Evolutionary conservation across 2,113 vertebrate species (phyloP), one percentile per base, ranked within the genome.

Genomic region (Rhabdornis inornatus): DNA sequence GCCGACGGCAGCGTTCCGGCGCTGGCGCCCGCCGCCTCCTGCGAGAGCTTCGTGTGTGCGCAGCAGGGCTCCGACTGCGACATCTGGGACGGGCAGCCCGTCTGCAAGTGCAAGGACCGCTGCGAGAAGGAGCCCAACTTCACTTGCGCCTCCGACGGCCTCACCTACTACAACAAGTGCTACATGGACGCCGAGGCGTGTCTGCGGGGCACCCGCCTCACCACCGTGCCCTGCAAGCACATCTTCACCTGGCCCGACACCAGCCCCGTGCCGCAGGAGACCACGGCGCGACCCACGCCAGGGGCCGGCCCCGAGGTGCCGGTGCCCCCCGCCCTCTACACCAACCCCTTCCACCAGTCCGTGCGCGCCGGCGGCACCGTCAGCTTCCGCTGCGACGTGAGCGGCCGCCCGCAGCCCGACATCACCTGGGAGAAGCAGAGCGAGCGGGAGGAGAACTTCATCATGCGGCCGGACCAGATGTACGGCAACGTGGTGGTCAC

Each of bases 121-220:
- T 99, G 99, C 5, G 99, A 99, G 94, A 99, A 99, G 84, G 99
- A 99, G 89, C 99, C 99, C 83, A 99, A 98, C 92, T 99, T 99
- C 97, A 99, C 99, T 10, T 99, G 99, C 1, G 99, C 99, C 40
- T 99, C 99, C 0, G 99, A 99, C 1, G 99, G 99, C 59, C 98
- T 99, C 97, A 99, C 99, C 19, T 99, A 99, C 96, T 99, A 99
- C 95, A 99, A 99, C 97, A 99, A 97, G 90, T 99, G 99, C 98
- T 99, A 99, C 98, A 99, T 99, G 99, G 99, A 99, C 0, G 99
- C 99, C 0, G 99, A 99, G 96, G 99, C 99, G 12, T 99, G 99
- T 87, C 97, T 99, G 70, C 98, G 98, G 0, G 99, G 99, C 13
- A 98, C 98, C 75, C 98, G 96, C 24, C 95, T 99, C 72, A 98